Base-by-base conservation (phyloP, 2,797 vertebrate genomes). In the Yasuhikotakia modesta region DNA sequence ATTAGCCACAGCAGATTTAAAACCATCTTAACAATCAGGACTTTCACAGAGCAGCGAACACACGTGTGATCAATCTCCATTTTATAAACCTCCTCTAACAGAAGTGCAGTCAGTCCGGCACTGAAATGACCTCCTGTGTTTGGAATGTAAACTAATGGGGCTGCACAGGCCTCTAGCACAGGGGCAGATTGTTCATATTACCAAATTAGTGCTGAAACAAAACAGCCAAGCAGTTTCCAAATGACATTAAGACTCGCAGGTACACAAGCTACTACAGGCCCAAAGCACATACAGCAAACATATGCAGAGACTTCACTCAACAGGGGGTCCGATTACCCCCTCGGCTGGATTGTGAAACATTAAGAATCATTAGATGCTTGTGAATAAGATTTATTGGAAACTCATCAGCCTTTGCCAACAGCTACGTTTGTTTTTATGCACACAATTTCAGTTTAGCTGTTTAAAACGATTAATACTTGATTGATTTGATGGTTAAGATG, bases 181-280 rank as follows among this genome's bases (percentile, higher is more conserved):
- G 81, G 65, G 52, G 60, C 85, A 85, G 79, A 81, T 79, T 83
- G 80, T 86, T 82, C 77, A 43, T 69, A 78, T 86, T 83, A 85
- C 84, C 82, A 83, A 85, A 87, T 87, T 84, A 87, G 86, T 83
- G 72, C 79, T 78, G 76, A 83, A 79, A 81, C 78, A 82, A 73
- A 82, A 82, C 74, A 79, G 73, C 72, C 72, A 79, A 78, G 77
- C 76, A 80, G 79, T 79, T 80, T 84, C 82, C 76, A 84, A 35
- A 73, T 68, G 81, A 82, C 80, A 78, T 84, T 78, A 80, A 70
- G 70, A 57, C 77, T 84, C 50, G 70, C 76, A 81, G 73, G 68
- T 75, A 84, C 68, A 78, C 76, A 81, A 70, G 76, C 70, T 77
- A 66, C 81, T 52, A 78, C 78, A 80, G 61, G 80, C 78, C 65